Percentiles rank a stretch among this genome's conserved stretches.
Evolutionary conservation across 2,113 vertebrate species (phyloP).

Genomic region (Eleginops maclovinus): DNA sequence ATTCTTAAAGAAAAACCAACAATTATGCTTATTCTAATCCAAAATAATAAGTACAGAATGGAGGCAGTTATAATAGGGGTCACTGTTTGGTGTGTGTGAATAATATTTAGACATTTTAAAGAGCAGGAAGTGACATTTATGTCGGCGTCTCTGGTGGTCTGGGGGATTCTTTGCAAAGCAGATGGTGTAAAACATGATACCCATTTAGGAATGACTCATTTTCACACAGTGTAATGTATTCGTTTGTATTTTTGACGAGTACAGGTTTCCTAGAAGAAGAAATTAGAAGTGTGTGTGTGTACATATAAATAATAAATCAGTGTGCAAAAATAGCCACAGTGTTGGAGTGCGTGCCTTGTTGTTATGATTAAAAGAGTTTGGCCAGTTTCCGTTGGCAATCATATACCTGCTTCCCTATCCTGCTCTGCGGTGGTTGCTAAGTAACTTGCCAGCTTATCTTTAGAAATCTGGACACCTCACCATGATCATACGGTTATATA

Average conservation of each 20-base stretch:
- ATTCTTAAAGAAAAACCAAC: background rate
- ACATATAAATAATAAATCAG: background rate
- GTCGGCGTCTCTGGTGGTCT: conserved; percentile 2
- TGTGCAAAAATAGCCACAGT: conserved; percentile 37
- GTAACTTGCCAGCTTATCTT: conserved; percentile 77
- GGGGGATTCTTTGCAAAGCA: conserved; percentile 23
- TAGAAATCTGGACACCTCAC: conserved; percentile 77
- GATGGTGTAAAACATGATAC: conserved; percentile 1
- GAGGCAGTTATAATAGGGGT: background rate
- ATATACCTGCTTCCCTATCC: conserved; percentile 62
- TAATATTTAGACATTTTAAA: conserved; percentile 25
- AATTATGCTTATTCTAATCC: background rate
- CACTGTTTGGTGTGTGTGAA: background rate
- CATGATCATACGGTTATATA: conserved; percentile 66
- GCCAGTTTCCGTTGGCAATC: conserved; percentile 43
- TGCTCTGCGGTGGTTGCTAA: conserved; percentile 72
- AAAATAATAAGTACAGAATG: background rate
- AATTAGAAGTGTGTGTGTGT: background rate
- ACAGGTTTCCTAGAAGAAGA: background rate
- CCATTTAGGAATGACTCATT: conserved; percentile 5
- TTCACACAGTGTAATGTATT: background rate
- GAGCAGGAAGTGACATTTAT: conserved; percentile 36
- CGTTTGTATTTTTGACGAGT: conserved; percentile 7
- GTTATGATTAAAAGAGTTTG: conserved; percentile 58
- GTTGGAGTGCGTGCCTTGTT: conserved; percentile 36